Evolutionary conservation across 2,113 vertebrate species (phyloP), one percentile per base, ranked within the genome.

Genomic region (Sebastes fasciatus): DNA sequence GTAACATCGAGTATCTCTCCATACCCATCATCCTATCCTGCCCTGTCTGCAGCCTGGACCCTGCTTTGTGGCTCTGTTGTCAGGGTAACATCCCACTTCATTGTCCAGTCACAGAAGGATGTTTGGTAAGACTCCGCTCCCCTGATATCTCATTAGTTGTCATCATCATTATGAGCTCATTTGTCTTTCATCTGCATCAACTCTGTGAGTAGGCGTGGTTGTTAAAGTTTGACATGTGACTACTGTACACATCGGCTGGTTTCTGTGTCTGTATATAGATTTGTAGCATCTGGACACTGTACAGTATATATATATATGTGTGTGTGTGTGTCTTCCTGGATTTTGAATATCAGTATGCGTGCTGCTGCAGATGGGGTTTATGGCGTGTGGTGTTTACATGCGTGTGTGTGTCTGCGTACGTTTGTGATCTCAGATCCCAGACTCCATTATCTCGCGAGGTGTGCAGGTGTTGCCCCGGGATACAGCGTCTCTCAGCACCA

Each of bases 381-480:
- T 12, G 17, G n/a, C 55, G 48, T 45, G 58, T 72, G 71, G 34
- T 51, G 51, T 79, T 78, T 74, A 69, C 62, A 70, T 85, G 68
- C 57, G 43, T 13, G 23, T 80, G 12, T 68, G 52, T 70, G 68
- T 69, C 52, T 85, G 66, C 49, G 46, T 21, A 17, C 76, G 82
- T 63, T 69, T 77, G 78, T 83, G 73, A 83, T 72, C 51, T 86
- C 95, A 99, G 98, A 99, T 99, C 96, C 98, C 98, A 95, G 98
- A 99, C 93, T 98, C 98, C 95, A 99, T 99, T 86, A 99, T 99
- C 88, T 99, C 98, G 82, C 97, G 98, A 95, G 98, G 98, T 78
- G 98, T 99, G 92, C 98, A 99, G 96, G 98, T 99, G 93, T 96
- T 99, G 85, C 98, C 98, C 93, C 96, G 98, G 94, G 98, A 99